Evolutionary conservation across 2,888 invertebrate species (phyloP).

Genomic region (Autographa gamma): DNA sequence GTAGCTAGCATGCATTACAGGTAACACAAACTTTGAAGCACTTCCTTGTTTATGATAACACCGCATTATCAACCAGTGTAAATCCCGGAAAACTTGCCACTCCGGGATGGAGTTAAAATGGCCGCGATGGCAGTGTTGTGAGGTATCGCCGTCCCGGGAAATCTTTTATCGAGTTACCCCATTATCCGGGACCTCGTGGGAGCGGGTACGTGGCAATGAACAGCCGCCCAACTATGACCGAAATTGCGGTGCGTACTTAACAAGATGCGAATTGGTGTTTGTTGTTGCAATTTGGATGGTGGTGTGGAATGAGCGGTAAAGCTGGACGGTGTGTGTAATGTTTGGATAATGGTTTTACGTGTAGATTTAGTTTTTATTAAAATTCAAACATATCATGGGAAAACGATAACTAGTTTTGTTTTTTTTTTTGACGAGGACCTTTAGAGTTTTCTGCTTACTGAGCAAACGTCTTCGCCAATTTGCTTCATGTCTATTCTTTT

Average conservation of each 20-base stretch:
- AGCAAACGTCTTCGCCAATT: too few relatives aligned
- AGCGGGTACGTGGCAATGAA: constrained; percentile 49
- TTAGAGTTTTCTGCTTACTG: too few relatives aligned
- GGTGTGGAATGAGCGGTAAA: background rate
- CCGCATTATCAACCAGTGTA: constrained; percentile 53
- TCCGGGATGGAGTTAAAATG: constrained; percentile 63
- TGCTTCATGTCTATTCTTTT: too few relatives aligned
- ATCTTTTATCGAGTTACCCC: constrained; percentile 86
- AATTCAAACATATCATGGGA: too few relatives aligned
- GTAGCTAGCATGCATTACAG: constrained; percentile 11
- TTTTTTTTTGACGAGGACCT: too few relatives aligned
- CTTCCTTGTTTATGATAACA: constrained; percentile 59
- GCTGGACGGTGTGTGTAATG: background rate
- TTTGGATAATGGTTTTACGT: too few relatives aligned
- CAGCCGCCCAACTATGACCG: constrained; percentile 50
- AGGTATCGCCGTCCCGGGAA: constrained; percentile 80
- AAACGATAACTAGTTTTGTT: too few relatives aligned
- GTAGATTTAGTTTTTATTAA: too few relatives aligned
- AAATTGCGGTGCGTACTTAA: constrained; percentile 55
- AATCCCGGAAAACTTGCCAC: constrained; percentile 61
- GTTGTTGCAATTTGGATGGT: constrained; percentile 15
- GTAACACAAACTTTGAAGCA: constrained; percentile 41
- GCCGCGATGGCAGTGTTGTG: constrained; percentile 62
- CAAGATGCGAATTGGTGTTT: constrained; percentile 38
- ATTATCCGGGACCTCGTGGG: constrained; percentile 70